phyloP scores from a whole-genome alignment of 2,888 invertebrate species.

The Acanthopleura granulata region DNA sequence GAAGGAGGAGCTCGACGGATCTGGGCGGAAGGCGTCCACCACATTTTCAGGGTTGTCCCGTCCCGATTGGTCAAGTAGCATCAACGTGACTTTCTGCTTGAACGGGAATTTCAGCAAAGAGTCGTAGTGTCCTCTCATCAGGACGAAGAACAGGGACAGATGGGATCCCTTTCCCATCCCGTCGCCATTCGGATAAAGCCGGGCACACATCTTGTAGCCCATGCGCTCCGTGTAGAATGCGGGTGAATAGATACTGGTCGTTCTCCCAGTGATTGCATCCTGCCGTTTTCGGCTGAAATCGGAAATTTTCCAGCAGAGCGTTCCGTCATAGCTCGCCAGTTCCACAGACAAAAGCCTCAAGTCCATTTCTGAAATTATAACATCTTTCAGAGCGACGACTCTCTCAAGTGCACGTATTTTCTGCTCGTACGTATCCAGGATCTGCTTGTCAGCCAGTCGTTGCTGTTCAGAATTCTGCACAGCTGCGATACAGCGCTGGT shows the following conservation, averaged over 20 bases:
- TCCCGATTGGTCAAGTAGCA: slow-evolving; percentile 63
- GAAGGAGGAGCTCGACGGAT: slow-evolving; percentile 64
- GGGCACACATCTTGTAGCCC: slow-evolving; percentile 65
- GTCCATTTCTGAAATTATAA: slow-evolving; percentile 49
- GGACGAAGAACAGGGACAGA: slow-evolving; percentile 66
- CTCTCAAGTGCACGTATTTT: slow-evolving; percentile 41
- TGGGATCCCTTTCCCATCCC: slow-evolving; percentile 65
- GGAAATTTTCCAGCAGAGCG: slow-evolving; percentile 63
- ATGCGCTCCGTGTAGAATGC: slow-evolving; percentile 61
- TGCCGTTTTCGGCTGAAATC: slow-evolving; percentile 55
- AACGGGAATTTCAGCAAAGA: slow-evolving; percentile 66
- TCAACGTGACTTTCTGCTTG: slow-evolving; percentile 61
- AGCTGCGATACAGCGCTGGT: slow-evolving; percentile 45
- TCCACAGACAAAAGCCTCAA: slow-evolving; percentile 51
- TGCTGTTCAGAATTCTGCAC: slow-evolving; percentile 34
- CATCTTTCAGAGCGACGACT: slow-evolving; percentile 43
- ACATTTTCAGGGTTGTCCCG: slow-evolving; percentile 36
- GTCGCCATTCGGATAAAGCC: slow-evolving; percentile 66
- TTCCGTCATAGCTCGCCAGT: slow-evolving; percentile 61
- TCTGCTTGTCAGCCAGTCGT: background rate
- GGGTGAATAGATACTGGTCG: slow-evolving; percentile 62
- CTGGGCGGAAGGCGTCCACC: slow-evolving; percentile 67
- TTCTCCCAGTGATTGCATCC: slow-evolving; percentile 55
- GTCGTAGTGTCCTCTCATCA: slow-evolving; percentile 63
- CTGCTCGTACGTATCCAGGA: slow-evolving; percentile 23